These are phyloP conservation scores for Leucoma salicis DNA, from an alignment of 2,888 invertebrate genomes.

Conservation along the genomic window DNA sequence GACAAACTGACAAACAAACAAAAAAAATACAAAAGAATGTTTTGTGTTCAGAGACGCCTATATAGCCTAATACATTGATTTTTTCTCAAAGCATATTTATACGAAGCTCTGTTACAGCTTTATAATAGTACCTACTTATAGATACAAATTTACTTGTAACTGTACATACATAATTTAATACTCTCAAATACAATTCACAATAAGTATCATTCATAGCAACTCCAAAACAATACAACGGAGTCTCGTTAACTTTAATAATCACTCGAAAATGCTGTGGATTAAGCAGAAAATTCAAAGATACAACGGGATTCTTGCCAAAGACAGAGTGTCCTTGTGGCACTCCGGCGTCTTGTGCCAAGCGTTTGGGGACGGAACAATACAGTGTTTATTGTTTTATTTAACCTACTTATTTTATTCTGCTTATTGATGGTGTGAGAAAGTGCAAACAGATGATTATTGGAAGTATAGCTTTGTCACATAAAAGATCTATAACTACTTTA, in stretches of 20 bases:
- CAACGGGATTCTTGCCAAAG: slow-evolving; percentile 75
- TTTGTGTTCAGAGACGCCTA: too few relatives aligned
- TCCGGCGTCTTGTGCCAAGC: slow-evolving; percentile 40
- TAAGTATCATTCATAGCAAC: neutral
- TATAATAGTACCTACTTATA: too few relatives aligned
- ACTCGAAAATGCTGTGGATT: slow-evolving; percentile 60
- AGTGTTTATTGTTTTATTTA: slow-evolving; percentile 48
- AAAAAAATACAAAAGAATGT: too few relatives aligned
- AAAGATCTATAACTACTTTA: too few relatives aligned
- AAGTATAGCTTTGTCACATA: too few relatives aligned
- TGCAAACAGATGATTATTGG: too few relatives aligned
- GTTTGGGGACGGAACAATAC: slow-evolving; percentile 37
- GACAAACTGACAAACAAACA: too few relatives aligned
- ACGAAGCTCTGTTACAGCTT: too few relatives aligned
- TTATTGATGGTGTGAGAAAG: neutral
- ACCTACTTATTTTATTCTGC: slow-evolving; percentile 31
- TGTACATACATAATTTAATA: too few relatives aligned
- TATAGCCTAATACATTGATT: too few relatives aligned
- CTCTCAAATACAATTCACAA: neutral
- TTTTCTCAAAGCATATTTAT: too few relatives aligned
- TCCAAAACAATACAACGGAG: slow-evolving; percentile 23
- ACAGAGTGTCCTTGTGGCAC: slow-evolving; percentile 53
- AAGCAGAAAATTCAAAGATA: slow-evolving; percentile 75
- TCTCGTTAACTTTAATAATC: slow-evolving; percentile 75
- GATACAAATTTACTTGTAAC: too few relatives aligned